A percentile compares a stretch with the other conserved stretches of the same genome.
phyloP scores from a whole-genome alignment of 2,888 invertebrate genomes.

The Eilema griseolum region DNA sequence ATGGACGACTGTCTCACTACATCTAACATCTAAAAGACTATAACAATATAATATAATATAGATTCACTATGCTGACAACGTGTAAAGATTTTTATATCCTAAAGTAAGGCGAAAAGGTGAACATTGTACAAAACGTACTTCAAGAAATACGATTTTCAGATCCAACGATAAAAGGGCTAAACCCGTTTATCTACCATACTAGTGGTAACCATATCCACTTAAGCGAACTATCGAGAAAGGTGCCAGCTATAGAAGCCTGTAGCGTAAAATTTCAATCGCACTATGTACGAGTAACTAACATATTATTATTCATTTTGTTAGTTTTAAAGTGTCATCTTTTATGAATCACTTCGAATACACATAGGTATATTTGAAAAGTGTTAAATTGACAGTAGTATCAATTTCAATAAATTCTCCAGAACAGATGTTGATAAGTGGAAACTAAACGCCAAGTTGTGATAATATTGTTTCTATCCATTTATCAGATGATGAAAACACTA shows the following conservation, averaged over 20 bases:
- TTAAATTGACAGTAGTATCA: constrained; percentile 27
- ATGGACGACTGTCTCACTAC: too few relatives aligned
- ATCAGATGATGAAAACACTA: too few relatives aligned
- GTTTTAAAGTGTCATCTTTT: constrained; percentile 3
- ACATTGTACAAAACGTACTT: constrained; percentile 20
- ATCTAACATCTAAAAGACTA: too few relatives aligned
- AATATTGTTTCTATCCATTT: not conserved
- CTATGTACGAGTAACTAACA: too few relatives aligned
- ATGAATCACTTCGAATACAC: not conserved
- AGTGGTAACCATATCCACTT: constrained; percentile 15
- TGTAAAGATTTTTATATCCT: constrained; percentile 24
- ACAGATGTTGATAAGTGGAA: not conserved
- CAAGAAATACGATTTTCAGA: constrained; percentile 25
- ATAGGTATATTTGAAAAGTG: not conserved
- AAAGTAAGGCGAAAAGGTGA: constrained; percentile 15
- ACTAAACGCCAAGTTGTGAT: not conserved
- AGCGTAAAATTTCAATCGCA: constrained; percentile 32
- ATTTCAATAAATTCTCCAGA: not conserved
- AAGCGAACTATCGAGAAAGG: constrained; percentile 16
- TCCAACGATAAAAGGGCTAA: constrained; percentile 21
- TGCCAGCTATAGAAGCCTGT: constrained; percentile 7
- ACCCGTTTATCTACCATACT: constrained; percentile 16
- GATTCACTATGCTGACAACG: constrained; percentile 12
- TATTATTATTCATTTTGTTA: constrained; percentile 15
- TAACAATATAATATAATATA: not conserved